These are phyloP conservation scores for Chrosomus eos DNA, from an alignment of 2,797 vertebrate species.

Conservation along the genomic window DNA sequence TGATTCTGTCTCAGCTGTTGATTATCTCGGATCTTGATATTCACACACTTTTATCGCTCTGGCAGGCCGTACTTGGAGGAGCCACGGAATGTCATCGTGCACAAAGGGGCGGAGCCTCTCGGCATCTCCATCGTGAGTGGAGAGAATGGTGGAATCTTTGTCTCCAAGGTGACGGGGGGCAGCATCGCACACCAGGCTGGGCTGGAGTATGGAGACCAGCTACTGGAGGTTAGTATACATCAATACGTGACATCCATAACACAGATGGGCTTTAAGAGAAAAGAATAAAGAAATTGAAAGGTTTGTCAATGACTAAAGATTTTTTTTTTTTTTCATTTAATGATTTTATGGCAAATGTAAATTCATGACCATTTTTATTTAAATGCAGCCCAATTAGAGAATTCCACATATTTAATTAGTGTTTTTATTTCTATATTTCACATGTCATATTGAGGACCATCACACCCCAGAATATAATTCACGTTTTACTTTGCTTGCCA, in stretches of 20 bases:
- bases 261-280: neutral
- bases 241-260: neutral
- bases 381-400: neutral
- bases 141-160: constrained; percentile 97
- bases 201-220: constrained; percentile 95
- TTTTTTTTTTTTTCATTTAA: neutral
- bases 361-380: neutral
- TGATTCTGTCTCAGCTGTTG: neutral
- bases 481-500: neutral
- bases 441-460: neutral
- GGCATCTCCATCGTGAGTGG: constrained; percentile 98
- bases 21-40: constrained; percentile 8
- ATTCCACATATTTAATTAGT: neutral
- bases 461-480: neutral
- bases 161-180: constrained; percentile 95
- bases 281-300: neutral
- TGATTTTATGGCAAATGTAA: neutral
- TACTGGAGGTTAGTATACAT: constrained; percentile 85
- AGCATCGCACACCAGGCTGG: constrained; percentile 98
- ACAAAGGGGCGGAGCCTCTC: constrained; percentile 94
- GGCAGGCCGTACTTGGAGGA: constrained; percentile 94
- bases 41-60: constrained; percentile 35
- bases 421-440: neutral
- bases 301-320: neutral
- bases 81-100: constrained; percentile 93